These are phyloP conservation scores for Eristalis pertinax DNA, from an alignment of 2,888 invertebrate species.

Conservation along the genomic window DNA sequence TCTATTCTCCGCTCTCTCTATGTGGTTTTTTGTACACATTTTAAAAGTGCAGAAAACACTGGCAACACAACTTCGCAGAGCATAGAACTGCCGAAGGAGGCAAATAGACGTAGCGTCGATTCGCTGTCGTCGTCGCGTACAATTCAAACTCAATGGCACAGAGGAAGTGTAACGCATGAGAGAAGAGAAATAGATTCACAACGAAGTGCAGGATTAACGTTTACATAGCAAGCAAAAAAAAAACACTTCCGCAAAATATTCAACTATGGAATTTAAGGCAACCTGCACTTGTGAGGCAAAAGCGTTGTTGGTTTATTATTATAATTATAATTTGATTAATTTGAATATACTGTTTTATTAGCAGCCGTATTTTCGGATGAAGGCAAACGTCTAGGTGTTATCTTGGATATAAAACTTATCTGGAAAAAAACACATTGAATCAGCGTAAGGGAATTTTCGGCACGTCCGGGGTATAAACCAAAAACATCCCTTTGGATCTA, in stretches of 20 bases:
- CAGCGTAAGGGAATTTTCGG: too few relatives aligned
- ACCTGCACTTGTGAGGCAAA: background rate
- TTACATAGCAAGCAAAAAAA: background rate
- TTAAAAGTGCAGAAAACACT: constrained; percentile 26
- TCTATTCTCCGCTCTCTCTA: background rate
- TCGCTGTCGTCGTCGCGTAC: constrained; percentile 43
- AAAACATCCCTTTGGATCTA: too few relatives aligned
- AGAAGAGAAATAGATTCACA: constrained; percentile 41
- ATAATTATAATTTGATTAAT: too few relatives aligned
- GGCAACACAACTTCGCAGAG: constrained; percentile 28
- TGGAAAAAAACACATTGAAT: too few relatives aligned
- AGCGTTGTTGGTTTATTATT: background rate
- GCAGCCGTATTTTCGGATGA: too few relatives aligned
- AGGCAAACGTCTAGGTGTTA: too few relatives aligned
- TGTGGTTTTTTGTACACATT: constrained; percentile 12
- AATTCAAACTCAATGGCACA: constrained; percentile 60
- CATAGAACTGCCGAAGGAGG: constrained; percentile 3
- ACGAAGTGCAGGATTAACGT: constrained; percentile 34
- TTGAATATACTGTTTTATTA: too few relatives aligned
- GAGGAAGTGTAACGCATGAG: constrained; percentile 54
- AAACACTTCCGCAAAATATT: background rate
- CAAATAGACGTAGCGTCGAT: constrained; percentile 52
- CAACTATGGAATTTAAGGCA: background rate
- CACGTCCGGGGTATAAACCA: too few relatives aligned
- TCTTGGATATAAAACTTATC: too few relatives aligned